Base-by-base conservation (phyloP, 2,797 vertebrate genomes). In the Pogonophryne albipinna region DNA sequence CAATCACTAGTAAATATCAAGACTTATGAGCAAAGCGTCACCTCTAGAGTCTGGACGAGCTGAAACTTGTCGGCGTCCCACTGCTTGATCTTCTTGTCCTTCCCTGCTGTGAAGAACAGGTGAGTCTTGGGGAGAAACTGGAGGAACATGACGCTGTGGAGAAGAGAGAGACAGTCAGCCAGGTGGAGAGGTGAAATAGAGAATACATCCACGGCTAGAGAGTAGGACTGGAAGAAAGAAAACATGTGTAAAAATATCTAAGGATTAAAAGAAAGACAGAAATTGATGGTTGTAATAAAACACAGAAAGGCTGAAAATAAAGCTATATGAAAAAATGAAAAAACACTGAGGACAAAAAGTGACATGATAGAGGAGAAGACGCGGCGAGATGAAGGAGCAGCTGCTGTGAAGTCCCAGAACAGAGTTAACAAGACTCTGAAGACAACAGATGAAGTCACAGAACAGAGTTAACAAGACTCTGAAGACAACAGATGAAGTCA, bases 21-120 rank as follows among this genome's bases (percentile, higher is more conserved):
- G 11, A 0, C 5, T 12, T 6, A 0, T 13, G 4, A 50, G 51
- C 13, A 4, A 34, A 66, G n/a, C 0, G 55, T 95, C 93, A 99
- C 98, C 98, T 99, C 97, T 27, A 99, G 90, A 0, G 97, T 98
- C 90, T 99, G 98, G 83, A 99, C 94, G 78, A 95, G 97, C 86
- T 97, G 96, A 91, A 98, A 99, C 85, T 95, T 97, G 95, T 99
- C 98, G 0, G 98, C 98, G 62, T 99, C 98, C 98, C 98, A 99
- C 87, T 99, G 98, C 79, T 99, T 99, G 79, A 99, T 95, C 94
- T 96, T 99, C 71, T 71, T 93, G 85, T 99, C 98, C 78, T 99
- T 99, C 52, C 98, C 98, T 3, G 96, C 96, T 1, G 98, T 99
- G 93, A 99, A 99, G 95, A 99, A 99, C 85, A 99, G 95, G 87